Conservation (phyloP, 2,113 vertebrate genomes). For the Triplophysa siluroides region DNA sequence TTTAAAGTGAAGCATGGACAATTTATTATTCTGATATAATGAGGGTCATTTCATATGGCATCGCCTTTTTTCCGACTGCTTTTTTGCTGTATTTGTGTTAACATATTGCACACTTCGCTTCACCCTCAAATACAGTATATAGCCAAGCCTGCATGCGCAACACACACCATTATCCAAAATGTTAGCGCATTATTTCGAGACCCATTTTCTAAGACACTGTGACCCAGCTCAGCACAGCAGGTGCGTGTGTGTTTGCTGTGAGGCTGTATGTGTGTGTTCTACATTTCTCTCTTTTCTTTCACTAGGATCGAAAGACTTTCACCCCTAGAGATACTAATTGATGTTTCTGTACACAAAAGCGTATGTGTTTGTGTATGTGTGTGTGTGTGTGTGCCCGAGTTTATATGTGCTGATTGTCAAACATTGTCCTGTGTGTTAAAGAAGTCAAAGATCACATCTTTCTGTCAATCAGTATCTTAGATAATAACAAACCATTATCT, state of each 20-base stretch:
- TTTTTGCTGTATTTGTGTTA: too few relatives aligned
- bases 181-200: slow-evolving; percentile 9
- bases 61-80: too few relatives aligned
- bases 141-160: neutral
- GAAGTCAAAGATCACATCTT: slow-evolving; percentile 41
- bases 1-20: too few relatives aligned
- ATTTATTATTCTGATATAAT: too few relatives aligned
- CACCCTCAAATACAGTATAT: too few relatives aligned
- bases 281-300: slow-evolving; percentile 10
- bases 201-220: slow-evolving; percentile 15
- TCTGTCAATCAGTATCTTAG: slow-evolving; percentile 47
- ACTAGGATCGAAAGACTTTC: slow-evolving; percentile 18
- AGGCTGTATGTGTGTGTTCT: slow-evolving; percentile 10
- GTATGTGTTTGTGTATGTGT: slow-evolving; percentile 4
- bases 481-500: slow-evolving; percentile 33
- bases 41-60: too few relatives aligned
- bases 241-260: slow-evolving; percentile 2
- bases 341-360: slow-evolving; percentile 1
- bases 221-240: neutral
- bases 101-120: too few relatives aligned
- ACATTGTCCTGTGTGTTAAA: slow-evolving; percentile 4
- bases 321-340: slow-evolving; percentile 22
- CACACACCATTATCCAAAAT: neutral
- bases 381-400: slow-evolving; percentile 2
- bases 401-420: slow-evolving; percentile 13